Base-by-base conservation (phyloP, 2,888 invertebrate species). In the Selenia dentaria region DNA sequence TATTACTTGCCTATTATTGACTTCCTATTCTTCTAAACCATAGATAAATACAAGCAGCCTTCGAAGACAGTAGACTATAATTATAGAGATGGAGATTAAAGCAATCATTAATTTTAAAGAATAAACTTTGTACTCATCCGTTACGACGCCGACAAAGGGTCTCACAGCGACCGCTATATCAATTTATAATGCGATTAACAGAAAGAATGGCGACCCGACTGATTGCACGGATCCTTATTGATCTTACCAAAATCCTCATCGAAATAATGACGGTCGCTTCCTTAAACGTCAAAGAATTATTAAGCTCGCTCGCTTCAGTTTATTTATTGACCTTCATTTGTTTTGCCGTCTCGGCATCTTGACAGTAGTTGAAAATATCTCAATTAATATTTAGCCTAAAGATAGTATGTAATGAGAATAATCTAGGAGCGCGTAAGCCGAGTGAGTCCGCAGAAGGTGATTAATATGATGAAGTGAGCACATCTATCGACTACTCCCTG, bases 351-450 rank as follows among this genome's bases (percentile, higher is more conserved):
- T 75, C 61, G 66, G 67, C 74, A 67, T 64, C 72, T 74, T 66
- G 76, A 70, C 77, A 74, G 81, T 77, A 79, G 79, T 83, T 78
- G 63, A 70, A 74, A 87, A 89, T 82, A 76, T 87, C 88, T 89
- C 87, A 86, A 89, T 89, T 90, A 88, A 78, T 79, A 80, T 86
- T 86, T 90, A 79, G 89, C 89, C 89, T 83, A 74, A 83, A 87
- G 89, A 84, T 75, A 88, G 68, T 64, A 65, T 70, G 68, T 90
- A 89, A 89, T 89, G 89, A 87, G 80, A 66, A 44, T 43, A 72
- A 80, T 81, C 79, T 83, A 83, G 77, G 72, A 69, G 75, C 77
- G 89, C 89, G 89, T 89, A 89, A 89, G 84, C 82, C 85, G 76
- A 88, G 89, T 89, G 80, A 70, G 82, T 75, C 69, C 58, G 70